Base-by-base conservation (phyloP, 2,113 vertebrate species). In the Oenanthe oenanthe region DNA sequence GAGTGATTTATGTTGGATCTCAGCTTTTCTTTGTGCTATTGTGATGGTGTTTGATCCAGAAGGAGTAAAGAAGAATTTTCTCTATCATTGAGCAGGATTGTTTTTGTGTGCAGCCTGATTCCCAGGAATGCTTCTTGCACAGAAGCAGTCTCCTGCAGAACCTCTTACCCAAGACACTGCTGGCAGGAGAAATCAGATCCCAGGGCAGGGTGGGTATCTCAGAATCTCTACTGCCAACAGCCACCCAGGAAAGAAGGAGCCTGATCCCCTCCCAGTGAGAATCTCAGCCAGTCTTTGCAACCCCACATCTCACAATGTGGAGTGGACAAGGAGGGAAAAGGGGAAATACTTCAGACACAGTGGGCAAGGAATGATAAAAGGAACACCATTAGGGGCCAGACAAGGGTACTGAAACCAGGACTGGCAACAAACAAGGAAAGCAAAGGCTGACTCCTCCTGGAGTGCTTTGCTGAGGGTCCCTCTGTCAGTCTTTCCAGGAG, bases 11-110 rank as follows among this genome's bases (percentile, higher is more conserved):
- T 76, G 47, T 38, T 84, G 56, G 20, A 54, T 62, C 42, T 89
- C 60, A 84, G 60, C 68, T 92, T 85, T 92, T 56, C 42, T 93
- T 77, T 84, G 15, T 73, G 63, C 61, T 54, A 4, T 20, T 58
- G 22, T 1, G 1, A 38, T 31, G 13, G 11, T 50, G 32, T 70
- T 92, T 86, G 86, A 77, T 74, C 38, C 34, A 62, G 28, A 20
- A 83, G 34, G 34, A 73, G 38, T 86, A 81, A 91, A 86, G 40
- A 70, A 90, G 25, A 83, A 77, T 89, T 89, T 92, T 94, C 58
- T 57, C 6, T 77, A 24, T 80, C 29, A 32, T 1, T 84, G 68
- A 89, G 17, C 42, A 63, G 32, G 31, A 45, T 36, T 4, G 1
- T 29, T 92, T 88, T 84, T 70, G 56, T 77, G 32, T 66, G 68